phyloP scores from a whole-genome alignment of 2,113 vertebrate genomes.

The Callorhinus ursinus region DNA sequence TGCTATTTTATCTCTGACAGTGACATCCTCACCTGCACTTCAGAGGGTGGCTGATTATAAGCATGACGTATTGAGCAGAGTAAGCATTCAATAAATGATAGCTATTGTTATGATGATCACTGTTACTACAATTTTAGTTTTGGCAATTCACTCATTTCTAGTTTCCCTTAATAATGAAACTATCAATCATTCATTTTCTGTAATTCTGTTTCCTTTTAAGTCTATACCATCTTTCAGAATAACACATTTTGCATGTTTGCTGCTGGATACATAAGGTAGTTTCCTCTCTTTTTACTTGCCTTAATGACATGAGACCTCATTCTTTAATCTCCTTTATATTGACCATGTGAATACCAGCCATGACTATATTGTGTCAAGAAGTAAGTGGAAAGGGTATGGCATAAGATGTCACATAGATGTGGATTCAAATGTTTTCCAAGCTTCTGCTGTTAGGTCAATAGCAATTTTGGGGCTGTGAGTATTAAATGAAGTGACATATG shows the following conservation, averaged over 20 bases:
- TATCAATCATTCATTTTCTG: background rate
- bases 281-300: background rate
- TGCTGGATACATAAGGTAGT: background rate
- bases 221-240: background rate
- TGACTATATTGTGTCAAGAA: background rate
- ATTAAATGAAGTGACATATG: background rate
- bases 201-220: slow-evolving; percentile 13
- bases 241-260: background rate
- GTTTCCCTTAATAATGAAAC: slow-evolving; percentile 51
- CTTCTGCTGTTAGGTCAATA: background rate
- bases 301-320: background rate
- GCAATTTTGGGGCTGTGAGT: background rate
- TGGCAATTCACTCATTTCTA: background rate
- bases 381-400: background rate
- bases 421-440: background rate
- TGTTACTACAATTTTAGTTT: background rate
- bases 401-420: background rate
- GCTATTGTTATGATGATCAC: background rate
- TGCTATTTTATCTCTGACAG: slow-evolving; percentile 54
- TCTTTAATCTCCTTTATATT: background rate
- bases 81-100: background rate
- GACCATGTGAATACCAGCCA: background rate
- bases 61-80: background rate
- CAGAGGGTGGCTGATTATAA: background rate
- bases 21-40: slow-evolving; percentile 35